A percentile compares a stretch with the other conserved stretches of the same genome.
phyloP scores from a whole-genome alignment of 2,888 invertebrate species.

The Carcina quercana region DNA sequence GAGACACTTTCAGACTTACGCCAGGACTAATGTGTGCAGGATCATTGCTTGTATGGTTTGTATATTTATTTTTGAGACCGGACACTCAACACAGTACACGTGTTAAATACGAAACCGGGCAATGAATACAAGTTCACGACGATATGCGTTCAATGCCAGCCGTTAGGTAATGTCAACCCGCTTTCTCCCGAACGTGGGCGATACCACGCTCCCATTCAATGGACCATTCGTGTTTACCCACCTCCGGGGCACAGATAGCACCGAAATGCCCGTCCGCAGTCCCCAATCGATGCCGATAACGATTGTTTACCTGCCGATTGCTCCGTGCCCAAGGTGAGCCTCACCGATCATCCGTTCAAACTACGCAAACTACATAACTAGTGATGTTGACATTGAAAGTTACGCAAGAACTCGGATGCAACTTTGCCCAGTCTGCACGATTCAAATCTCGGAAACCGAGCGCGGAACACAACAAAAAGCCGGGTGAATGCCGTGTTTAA shows the following conservation, averaged over 20 bases:
- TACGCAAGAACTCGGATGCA: conserved; percentile 53
- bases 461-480: conserved; percentile 50
- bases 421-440: conserved; percentile 21
- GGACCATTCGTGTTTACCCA: conserved; percentile 38
- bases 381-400: conserved; percentile 67
- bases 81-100: too few relatives aligned
- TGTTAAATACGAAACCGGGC: too few relatives aligned
- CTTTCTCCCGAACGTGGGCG: conserved; percentile 65
- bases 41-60: too few relatives aligned
- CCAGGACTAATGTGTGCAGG: too few relatives aligned
- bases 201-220: conserved; percentile 44
- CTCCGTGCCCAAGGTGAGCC: conserved; percentile 52
- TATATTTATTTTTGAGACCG: too few relatives aligned
- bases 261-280: conserved; percentile 38
- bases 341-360: conserved; percentile 12
- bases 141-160: conserved; percentile 7
- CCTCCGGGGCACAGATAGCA: conserved; percentile 15
- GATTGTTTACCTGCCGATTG: conserved; percentile 63
- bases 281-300: conserved; percentile 57
- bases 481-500: conserved; percentile 61
- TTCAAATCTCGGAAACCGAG: conserved; percentile 19
- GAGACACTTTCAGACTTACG: too few relatives aligned
- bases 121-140: conserved; percentile 10
- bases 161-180: conserved; percentile 21
- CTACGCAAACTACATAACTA: conserved; percentile 8